These are phyloP conservation scores for Coregonus clupeaformis DNA, from an alignment of 2,113 vertebrate genomes.

Conservation along the genomic window DNA sequence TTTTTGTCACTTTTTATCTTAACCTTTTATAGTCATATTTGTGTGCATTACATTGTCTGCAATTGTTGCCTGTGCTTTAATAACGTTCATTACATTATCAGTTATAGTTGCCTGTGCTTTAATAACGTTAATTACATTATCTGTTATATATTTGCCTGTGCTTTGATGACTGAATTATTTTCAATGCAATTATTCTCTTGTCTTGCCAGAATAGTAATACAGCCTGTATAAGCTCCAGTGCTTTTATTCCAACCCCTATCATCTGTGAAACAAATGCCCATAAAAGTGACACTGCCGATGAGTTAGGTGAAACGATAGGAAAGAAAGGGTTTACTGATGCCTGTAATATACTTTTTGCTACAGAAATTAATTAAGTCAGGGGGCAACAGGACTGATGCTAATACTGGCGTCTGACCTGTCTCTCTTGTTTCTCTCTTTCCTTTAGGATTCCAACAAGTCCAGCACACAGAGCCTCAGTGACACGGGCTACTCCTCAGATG, in stretches of 20 bases:
- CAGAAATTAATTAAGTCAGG: conserved; percentile 19
- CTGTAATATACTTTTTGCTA: not conserved
- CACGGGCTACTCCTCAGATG: conserved; percentile 96
- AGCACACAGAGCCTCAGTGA: conserved; percentile 94
- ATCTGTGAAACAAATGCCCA: conserved; percentile 30
- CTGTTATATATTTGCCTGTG: too few relatives aligned
- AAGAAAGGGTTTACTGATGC: too few relatives aligned
- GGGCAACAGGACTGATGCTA: not conserved
- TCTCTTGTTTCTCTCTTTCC: conserved; percentile 25
- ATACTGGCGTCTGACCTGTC: conserved; percentile 34
- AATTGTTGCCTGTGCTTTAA: not conserved
- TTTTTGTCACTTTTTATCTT: conserved; percentile 46
- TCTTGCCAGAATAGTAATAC: conserved; percentile 28
- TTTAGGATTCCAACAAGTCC: conserved; percentile 88
- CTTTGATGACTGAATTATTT: conserved; percentile 14
- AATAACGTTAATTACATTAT: too few relatives aligned
- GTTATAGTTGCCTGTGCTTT: too few relatives aligned
- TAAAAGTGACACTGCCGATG: conserved; percentile 38
- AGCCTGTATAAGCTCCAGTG: conserved; percentile 18
- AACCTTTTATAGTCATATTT: conserved; percentile 51
- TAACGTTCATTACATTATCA: too few relatives aligned
- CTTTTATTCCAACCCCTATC: conserved; percentile 30
- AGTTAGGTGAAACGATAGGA: conserved; percentile 32
- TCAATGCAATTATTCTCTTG: conserved; percentile 22
- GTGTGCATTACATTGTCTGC: conserved; percentile 35